These are phyloP conservation scores for Telmatochromis sp. DNA, from an alignment of 2,113 vertebrate genomes.

Conservation along the genomic window DNA sequence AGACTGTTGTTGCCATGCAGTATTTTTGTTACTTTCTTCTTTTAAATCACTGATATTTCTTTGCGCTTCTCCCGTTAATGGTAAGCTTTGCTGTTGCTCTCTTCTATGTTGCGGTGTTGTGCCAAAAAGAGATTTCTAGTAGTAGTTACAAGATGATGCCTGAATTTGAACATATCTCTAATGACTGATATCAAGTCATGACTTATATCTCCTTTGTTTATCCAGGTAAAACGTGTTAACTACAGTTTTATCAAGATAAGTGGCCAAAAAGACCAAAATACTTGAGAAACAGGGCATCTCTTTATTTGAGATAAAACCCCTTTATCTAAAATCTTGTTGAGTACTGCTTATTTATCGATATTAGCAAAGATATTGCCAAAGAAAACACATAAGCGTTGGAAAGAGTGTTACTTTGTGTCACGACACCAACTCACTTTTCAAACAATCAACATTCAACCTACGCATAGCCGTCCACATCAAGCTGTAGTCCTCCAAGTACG, in stretches of 20 bases:
- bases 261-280: not conserved
- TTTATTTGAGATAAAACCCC: not conserved
- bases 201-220: not conserved
- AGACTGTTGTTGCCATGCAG: not conserved
- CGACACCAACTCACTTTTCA: not conserved
- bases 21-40: not conserved
- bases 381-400: not conserved
- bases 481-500: not conserved
- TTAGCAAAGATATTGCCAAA: not conserved
- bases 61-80: not conserved
- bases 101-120: not conserved
- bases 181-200: not conserved
- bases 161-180: not conserved
- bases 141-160: not conserved
- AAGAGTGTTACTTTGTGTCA: not conserved
- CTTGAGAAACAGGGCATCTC: not conserved
- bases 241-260: not conserved
- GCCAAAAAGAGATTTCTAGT: not conserved
- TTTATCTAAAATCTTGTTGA: not conserved
- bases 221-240: not conserved
- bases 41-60: not conserved
- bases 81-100: not conserved
- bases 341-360: not conserved
- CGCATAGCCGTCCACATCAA: not conserved
- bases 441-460: not conserved